These are phyloP conservation scores for Caretta caretta DNA, from an alignment of 2,113 vertebrate species.

Conservation along the genomic window DNA sequence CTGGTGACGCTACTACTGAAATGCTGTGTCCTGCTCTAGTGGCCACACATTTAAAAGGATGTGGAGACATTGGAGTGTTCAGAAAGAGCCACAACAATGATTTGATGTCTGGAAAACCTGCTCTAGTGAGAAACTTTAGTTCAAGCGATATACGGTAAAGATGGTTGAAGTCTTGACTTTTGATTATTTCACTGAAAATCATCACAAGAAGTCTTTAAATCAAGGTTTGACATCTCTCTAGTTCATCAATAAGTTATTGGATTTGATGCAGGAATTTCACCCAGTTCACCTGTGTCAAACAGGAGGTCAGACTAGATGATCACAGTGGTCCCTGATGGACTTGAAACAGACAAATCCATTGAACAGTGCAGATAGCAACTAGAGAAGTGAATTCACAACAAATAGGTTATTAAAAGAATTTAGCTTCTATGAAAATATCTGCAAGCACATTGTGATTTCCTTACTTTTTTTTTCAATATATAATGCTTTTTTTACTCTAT, in stretches of 20 bases:
- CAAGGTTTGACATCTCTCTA: background rate
- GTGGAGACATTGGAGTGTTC: background rate
- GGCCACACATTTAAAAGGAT: background rate
- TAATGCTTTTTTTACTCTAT: background rate
- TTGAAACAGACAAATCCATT: background rate
- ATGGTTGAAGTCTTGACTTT: background rate
- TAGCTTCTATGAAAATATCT: background rate
- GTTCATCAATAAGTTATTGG: background rate
- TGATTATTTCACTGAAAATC: background rate
- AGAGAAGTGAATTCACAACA: background rate
- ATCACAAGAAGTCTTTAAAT: background rate
- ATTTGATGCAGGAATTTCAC: background rate
- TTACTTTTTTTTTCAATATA: background rate
- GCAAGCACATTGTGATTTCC: slow-evolving; percentile 9
- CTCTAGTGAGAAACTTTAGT: background rate
- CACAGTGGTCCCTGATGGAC: background rate
- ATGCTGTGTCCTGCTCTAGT: background rate
- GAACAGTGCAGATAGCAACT: background rate
- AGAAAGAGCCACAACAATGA: background rate
- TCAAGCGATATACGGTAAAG: background rate
- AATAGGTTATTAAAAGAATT: background rate
- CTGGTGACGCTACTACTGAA: background rate
- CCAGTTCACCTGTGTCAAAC: background rate
- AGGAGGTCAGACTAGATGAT: background rate
- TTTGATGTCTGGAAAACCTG: background rate